Evolutionary conservation across 1,140 invertebrate species (phyloP).

Genomic region (Penaeus vannamei): DNA sequence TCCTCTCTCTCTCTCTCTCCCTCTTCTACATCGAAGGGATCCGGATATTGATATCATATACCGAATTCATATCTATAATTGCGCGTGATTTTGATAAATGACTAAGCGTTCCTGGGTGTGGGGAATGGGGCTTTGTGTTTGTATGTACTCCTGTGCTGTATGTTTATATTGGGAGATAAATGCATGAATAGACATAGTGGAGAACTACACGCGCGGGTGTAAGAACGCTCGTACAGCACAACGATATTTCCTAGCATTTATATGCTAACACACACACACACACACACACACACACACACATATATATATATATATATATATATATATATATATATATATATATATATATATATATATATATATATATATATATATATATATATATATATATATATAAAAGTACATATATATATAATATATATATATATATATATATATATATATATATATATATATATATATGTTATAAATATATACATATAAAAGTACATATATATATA

Average conservation of each 20-base stretch:
- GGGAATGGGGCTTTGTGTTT: no score
- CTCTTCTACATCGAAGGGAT: neutral
- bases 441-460: neutral
- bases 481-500: neutral
- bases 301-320: slow-evolving; percentile 21
- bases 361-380: neutral
- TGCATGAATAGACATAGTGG: no score
- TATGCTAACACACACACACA: neutral
- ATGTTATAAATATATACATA: neutral
- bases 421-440: neutral
- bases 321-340: neutral
- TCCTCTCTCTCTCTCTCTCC: neutral
- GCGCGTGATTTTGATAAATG: no score
- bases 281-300: neutral
- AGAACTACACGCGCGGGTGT: neutral
- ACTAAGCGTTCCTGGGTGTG: no score
- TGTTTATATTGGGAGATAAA: no score
- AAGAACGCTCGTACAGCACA: neutral
- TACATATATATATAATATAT: neutral
- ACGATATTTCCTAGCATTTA: neutral
- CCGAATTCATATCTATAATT: no score
- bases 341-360: neutral
- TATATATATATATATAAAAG: neutral
- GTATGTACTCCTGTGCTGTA: no score
- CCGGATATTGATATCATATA: neutral